These are phyloP conservation scores for Pleuronectes platessa DNA, from an alignment of 2,113 vertebrate species.

Conservation along the genomic window DNA sequence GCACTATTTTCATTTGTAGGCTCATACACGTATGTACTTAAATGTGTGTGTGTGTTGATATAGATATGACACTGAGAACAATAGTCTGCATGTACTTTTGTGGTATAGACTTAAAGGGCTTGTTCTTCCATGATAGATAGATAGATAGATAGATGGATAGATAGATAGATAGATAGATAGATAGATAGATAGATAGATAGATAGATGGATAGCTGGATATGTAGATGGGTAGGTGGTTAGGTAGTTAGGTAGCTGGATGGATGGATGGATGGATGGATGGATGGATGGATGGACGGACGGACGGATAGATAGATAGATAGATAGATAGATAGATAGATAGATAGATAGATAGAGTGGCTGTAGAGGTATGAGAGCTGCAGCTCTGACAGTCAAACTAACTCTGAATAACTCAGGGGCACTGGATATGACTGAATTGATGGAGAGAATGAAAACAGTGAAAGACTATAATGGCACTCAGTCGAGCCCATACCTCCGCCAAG, in stretches of 20 bases:
- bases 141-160: no score
- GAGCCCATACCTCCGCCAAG: not conserved
- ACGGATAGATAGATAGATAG: not conserved
- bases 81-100: not conserved
- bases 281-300: not conserved
- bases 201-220: conserved; percentile 27
- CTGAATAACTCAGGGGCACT: conserved; percentile 52
- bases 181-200: not conserved
- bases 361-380: not conserved
- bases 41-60: not conserved
- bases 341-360: conserved; percentile 36
- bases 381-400: conserved; percentile 10
- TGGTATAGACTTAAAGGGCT: not conserved
- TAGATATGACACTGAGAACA: not conserved
- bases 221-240: not conserved
- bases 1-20: not conserved
- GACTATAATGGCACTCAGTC: not conserved
- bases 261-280: no score
- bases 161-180: no score
- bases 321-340: conserved; percentile 3
- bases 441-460: conserved; percentile 25
- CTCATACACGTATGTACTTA: not conserved
- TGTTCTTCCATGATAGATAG: not conserved
- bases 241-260: no score
- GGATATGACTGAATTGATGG: conserved; percentile 31